Evolutionary conservation across 2,888 invertebrate genomes (phyloP).

Genomic region (Hesperia comma): DNA sequence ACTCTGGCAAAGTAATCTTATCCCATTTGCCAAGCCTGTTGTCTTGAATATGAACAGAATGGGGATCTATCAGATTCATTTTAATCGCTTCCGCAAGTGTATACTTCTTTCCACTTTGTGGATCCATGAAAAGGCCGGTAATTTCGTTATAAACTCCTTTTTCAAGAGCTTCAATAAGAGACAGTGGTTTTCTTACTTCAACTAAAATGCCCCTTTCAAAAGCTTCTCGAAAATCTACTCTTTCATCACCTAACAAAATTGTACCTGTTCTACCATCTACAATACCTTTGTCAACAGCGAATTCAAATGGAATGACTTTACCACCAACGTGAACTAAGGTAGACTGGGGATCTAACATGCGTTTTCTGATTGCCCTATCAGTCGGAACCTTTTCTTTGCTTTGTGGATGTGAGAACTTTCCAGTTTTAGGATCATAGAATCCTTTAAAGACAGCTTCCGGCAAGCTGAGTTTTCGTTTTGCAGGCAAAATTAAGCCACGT

Average conservation of each 20-base stretch:
- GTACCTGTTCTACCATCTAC: conserved; percentile 90
- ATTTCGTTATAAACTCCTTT: conserved; percentile 91
- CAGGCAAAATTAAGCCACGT: conserved; percentile 91
- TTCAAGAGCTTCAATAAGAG: conserved; percentile 91
- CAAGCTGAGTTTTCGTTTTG: conserved; percentile 91
- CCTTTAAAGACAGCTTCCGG: conserved; percentile 96
- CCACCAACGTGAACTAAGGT: conserved; percentile 93
- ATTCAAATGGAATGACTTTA: conserved; percentile 91
- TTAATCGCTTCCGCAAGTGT: conserved; percentile 93
- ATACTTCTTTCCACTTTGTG: conserved; percentile 89
- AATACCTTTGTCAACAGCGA: conserved; percentile 90
- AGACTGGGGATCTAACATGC: conserved; percentile 92
- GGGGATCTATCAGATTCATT: conserved; percentile 91
- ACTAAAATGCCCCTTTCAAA: conserved; percentile 92
- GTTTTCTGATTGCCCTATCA: conserved; percentile 92
- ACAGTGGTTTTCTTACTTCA: conserved; percentile 92
- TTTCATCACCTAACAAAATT: conserved; percentile 85
- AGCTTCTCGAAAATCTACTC: conserved; percentile 92
- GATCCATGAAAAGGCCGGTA: conserved; percentile 93
- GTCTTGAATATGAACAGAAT: conserved; percentile 92
- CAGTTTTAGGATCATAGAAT: conserved; percentile 93
- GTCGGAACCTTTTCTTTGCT: conserved; percentile 92
- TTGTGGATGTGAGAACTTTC: conserved; percentile 91
- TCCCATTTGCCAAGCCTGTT: conserved; percentile 89
- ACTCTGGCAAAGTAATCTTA: conserved; percentile 90